phyloP scores from a whole-genome alignment of 2,797 vertebrate species.

The Enteromius thamalakanensis region DNA sequence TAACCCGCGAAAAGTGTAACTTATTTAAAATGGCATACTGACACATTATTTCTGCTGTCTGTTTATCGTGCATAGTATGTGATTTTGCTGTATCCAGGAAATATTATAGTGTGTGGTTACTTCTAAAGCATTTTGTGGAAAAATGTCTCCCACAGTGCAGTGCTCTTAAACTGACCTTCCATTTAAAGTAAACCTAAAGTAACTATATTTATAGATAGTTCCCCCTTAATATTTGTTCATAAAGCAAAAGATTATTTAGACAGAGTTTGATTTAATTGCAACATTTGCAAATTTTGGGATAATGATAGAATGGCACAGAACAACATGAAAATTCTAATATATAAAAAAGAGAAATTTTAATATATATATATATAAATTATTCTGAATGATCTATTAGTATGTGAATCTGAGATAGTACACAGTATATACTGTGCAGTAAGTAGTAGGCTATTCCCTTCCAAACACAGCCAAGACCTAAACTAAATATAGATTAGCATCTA shows the following conservation, averaged over 20 bases:
- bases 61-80: not conserved
- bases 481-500: slow-evolving; percentile 9
- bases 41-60: not conserved
- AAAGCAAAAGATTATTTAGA: not conserved
- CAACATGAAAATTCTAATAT: not conserved
- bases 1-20: not conserved
- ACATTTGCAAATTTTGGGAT: not conserved
- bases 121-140: not conserved
- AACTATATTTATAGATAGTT: no score
- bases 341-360: not conserved
- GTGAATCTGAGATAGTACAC: not conserved
- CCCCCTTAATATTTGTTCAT: not conserved
- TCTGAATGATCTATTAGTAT: not conserved
- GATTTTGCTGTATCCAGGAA: not conserved
- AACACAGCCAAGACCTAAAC: not conserved
- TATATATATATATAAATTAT: not conserved
- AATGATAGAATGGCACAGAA: not conserved
- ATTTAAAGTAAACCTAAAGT: not conserved
- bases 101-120: not conserved
- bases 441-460: not conserved
- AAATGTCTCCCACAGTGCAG: not conserved
- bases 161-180: not conserved
- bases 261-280: not conserved
- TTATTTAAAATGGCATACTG: not conserved
- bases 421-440: not conserved